Conservation (phyloP, 2,113 vertebrate species). For the Rattus rattus region DNA sequence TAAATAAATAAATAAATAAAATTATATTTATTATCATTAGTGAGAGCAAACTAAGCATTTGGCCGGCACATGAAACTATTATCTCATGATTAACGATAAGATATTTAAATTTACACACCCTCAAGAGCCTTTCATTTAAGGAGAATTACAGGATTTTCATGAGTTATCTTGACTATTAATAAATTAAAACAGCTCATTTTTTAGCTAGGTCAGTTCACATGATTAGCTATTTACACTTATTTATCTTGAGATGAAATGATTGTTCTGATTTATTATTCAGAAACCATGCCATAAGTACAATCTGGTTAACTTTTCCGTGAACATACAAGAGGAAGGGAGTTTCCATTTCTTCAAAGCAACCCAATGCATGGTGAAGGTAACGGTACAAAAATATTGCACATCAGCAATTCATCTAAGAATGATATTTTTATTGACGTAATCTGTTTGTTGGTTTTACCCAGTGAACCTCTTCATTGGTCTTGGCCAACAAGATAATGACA, state of each 20-base stretch:
- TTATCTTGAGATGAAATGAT: conserved; percentile 43
- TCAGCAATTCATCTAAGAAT: conserved; percentile 10
- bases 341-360: conserved; percentile 21
- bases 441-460: background rate
- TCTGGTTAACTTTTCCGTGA: background rate
- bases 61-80: conserved; percentile 37
- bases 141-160: conserved; percentile 56
- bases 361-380: background rate
- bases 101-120: conserved; percentile 18
- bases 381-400: background rate
- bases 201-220: conserved; percentile 26
- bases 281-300: background rate
- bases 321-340: background rate
- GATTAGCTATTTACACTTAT: conserved; percentile 15
- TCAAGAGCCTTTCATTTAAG: conserved; percentile 48
- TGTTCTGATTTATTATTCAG: conserved; percentile 33
- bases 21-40: background rate
- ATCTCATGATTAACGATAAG: conserved; percentile 29
- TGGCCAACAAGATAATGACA: background rate
- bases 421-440: background rate
- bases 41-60: conserved; percentile 41
- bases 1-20: conserved; percentile 32
- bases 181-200: conserved; percentile 27
- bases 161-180: conserved; percentile 20
- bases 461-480: background rate